Percentiles rank a stretch among this genome's conserved stretches.
phyloP scores from a whole-genome alignment of 2,113 vertebrate species.

The Phodopus roborovskii region DNA sequence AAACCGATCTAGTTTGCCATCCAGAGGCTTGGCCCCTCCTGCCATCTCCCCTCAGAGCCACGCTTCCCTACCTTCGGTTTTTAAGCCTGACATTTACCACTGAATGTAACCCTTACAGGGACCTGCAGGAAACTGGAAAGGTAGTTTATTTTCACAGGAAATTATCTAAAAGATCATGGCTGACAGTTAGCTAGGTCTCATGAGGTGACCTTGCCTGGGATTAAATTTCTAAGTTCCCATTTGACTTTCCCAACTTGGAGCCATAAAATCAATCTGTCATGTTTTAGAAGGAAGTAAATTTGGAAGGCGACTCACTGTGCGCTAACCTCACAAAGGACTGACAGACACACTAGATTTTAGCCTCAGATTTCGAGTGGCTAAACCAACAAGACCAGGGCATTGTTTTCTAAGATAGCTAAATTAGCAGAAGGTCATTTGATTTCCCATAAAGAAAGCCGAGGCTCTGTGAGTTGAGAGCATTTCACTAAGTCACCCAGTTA shows the following conservation, averaged over 20 bases:
- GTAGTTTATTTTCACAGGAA: not conserved
- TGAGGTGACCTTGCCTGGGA: not conserved
- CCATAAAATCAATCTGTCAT: not conserved
- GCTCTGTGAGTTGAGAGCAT: not conserved
- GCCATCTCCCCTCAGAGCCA: not conserved
- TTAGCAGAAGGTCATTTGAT: not conserved
- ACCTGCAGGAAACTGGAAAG: slow-evolving; percentile 7
- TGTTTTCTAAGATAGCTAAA: not conserved
- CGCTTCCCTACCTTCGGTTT: not conserved
- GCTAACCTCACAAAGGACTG: not conserved
- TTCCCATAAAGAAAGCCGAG: slow-evolving; percentile 23
- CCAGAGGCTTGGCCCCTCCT: not conserved
- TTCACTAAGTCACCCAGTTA: not conserved
- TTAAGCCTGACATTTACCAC: not conserved
- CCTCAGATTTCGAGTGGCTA: not conserved
- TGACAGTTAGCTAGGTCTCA: not conserved
- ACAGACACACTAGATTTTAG: not conserved
- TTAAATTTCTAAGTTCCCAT: not conserved
- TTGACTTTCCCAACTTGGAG: not conserved
- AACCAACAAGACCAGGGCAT: not conserved
- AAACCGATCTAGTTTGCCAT: not conserved
- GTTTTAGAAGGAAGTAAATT: not conserved
- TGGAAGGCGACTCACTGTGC: not conserved
- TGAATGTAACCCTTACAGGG: not conserved
- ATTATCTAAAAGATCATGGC: not conserved